phyloP scores from a whole-genome alignment of 2,797 vertebrate genomes.

The Dicrostonyx torquatus region DNA sequence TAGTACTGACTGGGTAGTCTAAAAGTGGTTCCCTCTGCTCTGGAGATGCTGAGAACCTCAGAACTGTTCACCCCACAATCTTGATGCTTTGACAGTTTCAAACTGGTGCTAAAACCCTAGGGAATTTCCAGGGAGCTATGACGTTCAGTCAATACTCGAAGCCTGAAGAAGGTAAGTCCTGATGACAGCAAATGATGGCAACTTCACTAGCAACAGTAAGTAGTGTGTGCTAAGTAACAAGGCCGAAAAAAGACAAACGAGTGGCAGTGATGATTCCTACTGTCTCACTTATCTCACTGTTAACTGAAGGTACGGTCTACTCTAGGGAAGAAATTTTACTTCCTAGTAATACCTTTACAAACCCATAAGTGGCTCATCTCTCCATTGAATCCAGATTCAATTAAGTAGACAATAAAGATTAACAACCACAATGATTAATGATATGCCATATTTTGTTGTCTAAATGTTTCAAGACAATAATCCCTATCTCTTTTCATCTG shows the following conservation, averaged over 20 bases:
- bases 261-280: not conserved
- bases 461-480: not conserved
- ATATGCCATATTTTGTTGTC: not conserved
- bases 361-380: not conserved
- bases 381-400: not conserved
- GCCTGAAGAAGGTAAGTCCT: not conserved
- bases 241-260: not conserved
- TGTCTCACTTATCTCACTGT: not conserved
- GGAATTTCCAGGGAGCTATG: not conserved
- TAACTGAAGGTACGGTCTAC: not conserved
- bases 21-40: not conserved
- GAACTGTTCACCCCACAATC: not conserved
- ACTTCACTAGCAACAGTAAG: not conserved
- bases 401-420: not conserved
- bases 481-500: rapidly evolving
- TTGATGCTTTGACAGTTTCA: not conserved
- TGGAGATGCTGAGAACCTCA: not conserved
- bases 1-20: not conserved
- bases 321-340: not conserved
- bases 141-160: not conserved
- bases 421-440: not conserved
- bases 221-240: not conserved
- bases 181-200: not conserved
- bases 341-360: not conserved
- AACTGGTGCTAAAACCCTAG: not conserved